Evolutionary conservation across 2,113 vertebrate species (phyloP).

Genomic region (Arothron firmamentum): DNA sequence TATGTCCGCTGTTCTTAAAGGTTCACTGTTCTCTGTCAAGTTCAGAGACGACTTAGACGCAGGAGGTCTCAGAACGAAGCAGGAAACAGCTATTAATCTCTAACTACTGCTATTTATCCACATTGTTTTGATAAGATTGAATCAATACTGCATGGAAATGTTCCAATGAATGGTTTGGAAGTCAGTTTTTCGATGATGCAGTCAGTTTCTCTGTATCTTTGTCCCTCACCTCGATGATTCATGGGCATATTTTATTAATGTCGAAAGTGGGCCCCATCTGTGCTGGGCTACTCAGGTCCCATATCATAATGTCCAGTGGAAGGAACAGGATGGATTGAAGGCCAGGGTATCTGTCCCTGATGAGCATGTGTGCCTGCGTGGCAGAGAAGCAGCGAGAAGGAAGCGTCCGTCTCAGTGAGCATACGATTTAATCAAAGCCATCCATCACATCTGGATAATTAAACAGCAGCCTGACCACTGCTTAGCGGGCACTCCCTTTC

Average conservation of each 20-base stretch:
- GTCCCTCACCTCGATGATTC: slow-evolving; percentile 43
- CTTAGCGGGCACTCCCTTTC: slow-evolving; percentile 26
- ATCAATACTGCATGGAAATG: no score
- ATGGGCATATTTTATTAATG: slow-evolving; percentile 62
- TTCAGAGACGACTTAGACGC: no score
- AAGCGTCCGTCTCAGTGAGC: slow-evolving; percentile 41
- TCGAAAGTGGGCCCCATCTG: slow-evolving; percentile 58
- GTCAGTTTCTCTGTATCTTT: slow-evolving; percentile 7
- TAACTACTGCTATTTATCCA: no score
- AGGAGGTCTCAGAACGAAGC: no score
- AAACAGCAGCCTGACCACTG: slow-evolving; percentile 58
- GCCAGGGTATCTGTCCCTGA: slow-evolving; percentile 6
- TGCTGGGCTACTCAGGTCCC: slow-evolving; percentile 53
- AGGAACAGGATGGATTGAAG: neutral
- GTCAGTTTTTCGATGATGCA: slow-evolving; percentile 5
- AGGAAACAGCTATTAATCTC: no score
- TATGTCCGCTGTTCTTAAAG: neutral
- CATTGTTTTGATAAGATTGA: no score
- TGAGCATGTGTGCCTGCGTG: slow-evolving; percentile 7
- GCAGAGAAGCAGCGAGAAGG: neutral
- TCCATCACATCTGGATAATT: slow-evolving; percentile 70
- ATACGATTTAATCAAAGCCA: slow-evolving; percentile 67
- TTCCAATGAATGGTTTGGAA: neutral
- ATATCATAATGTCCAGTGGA: slow-evolving; percentile 18
- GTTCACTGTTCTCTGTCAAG: no score